Conservation (phyloP, 2,113 vertebrate genomes). For the Cepphus grylle region DNA sequence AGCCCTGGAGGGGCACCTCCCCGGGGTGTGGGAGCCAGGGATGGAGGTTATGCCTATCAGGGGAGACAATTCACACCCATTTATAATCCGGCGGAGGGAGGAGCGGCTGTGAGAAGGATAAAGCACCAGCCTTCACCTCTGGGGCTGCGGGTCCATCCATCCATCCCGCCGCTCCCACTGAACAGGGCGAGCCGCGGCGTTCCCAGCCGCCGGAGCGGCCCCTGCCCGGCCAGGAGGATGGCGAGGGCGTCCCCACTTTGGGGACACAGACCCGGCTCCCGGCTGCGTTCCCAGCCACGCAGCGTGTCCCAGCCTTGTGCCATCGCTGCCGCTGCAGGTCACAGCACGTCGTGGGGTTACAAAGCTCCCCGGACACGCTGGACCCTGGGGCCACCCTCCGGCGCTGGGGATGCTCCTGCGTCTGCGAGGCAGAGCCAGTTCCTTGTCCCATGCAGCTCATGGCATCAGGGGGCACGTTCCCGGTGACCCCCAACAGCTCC, state of each 20-base stretch:
- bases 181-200: not conserved
- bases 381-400: rapidly evolving
- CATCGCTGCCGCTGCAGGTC: rapidly evolving
- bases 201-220: not conserved
- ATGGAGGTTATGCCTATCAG: slow-evolving; percentile 22
- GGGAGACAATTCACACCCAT: slow-evolving; percentile 3
- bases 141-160: slow-evolving; percentile 12
- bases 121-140: not conserved
- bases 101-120: not conserved
- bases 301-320: not conserved
- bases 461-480: not conserved
- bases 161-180: not conserved
- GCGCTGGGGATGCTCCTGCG: not conserved
- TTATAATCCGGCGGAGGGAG: not conserved
- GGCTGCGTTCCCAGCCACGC: not conserved
- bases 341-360: not conserved
- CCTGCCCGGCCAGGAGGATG: not conserved
- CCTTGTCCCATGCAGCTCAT: rapidly evolving
- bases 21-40: not conserved
- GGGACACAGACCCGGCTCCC: not conserved
- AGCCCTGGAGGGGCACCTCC: not conserved
- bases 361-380: rapidly evolving
- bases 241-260: not conserved
- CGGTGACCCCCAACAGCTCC: not conserved
- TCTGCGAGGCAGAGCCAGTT: not conserved